Percentiles rank a stretch among this genome's conserved stretches.
Conservation (phyloP, 2,888 invertebrate species). For the Lamellibrachia satsuma region DNA sequence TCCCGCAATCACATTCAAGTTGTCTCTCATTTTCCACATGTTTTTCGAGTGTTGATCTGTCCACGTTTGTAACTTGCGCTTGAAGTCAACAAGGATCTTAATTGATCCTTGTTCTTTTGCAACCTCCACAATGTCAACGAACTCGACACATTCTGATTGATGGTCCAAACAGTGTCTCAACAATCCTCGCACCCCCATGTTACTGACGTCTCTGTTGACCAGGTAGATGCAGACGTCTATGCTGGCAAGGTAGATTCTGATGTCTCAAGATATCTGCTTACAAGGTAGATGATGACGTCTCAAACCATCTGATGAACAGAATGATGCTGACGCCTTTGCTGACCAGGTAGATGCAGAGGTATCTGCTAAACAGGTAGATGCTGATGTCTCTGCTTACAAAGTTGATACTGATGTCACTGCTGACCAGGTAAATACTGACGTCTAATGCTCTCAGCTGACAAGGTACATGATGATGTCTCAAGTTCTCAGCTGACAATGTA, state of each 20-base stretch:
- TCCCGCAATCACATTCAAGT: slow-evolving; percentile 50
- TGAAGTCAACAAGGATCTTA: slow-evolving; percentile 60
- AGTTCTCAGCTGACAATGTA: too few species aligned
- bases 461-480: too few species aligned
- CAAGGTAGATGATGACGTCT: background rate
- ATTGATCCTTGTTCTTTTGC: slow-evolving; percentile 51
- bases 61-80: slow-evolving; percentile 59
- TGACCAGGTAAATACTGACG: too few species aligned
- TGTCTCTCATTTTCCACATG: slow-evolving; percentile 46
- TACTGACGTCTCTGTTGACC: background rate
- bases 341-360: background rate
- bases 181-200: slow-evolving; percentile 57
- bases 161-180: slow-evolving; percentile 47
- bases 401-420: background rate
- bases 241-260: background rate
- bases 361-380: too few species aligned
- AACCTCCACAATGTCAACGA: slow-evolving; percentile 53
- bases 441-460: too few species aligned
- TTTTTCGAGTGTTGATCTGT: slow-evolving; percentile 50
- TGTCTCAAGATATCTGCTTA: background rate
- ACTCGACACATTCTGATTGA: slow-evolving; percentile 48
- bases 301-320: too few species aligned
- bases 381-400: background rate
- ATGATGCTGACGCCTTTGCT: background rate
- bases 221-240: background rate